Percentiles rank a stretch among this genome's conserved stretches.
Conservation (phyloP, 23 tunicate genomes). For the Trididemnum clinides region DNA sequence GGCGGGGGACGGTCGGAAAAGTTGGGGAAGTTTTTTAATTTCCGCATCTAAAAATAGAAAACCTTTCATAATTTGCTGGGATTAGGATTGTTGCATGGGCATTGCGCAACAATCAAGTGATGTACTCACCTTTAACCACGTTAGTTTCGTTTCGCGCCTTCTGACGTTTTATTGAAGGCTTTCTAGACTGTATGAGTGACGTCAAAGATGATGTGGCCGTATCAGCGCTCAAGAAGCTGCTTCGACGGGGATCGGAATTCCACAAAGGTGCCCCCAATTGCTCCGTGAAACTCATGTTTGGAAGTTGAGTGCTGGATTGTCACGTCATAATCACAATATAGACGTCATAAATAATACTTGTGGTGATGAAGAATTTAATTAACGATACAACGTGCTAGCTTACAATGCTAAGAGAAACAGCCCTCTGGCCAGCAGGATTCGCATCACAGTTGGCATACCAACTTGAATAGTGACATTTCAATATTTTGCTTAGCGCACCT, state of each 20-base stretch:
- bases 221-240: background rate
- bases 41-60: conserved; percentile 21
- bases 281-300: conserved; percentile 63
- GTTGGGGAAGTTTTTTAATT: conserved; percentile 77
- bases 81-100: too few species aligned
- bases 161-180: conserved; percentile 42
- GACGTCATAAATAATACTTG: too few species aligned
- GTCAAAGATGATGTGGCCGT: background rate
- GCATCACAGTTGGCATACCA: too few species aligned
- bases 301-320: conserved; percentile 22
- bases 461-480: too few species aligned
- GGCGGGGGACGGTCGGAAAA: conserved; percentile 67
- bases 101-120: too few species aligned
- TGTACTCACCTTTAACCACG: too few species aligned
- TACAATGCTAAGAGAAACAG: too few species aligned
- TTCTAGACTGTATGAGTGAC: conserved; percentile 33
- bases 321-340: background rate
- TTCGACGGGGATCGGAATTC: conserved; percentile 88
- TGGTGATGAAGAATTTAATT: too few species aligned
- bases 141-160: conserved; percentile 20
- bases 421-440: too few species aligned
- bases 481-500: too few species aligned
- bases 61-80: background rate
- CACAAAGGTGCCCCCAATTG: conserved; percentile 73
- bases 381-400: too few species aligned